Evolutionary conservation across 2,797 vertebrate species (phyloP).

Genomic region (Danio aesculapii): DNA sequence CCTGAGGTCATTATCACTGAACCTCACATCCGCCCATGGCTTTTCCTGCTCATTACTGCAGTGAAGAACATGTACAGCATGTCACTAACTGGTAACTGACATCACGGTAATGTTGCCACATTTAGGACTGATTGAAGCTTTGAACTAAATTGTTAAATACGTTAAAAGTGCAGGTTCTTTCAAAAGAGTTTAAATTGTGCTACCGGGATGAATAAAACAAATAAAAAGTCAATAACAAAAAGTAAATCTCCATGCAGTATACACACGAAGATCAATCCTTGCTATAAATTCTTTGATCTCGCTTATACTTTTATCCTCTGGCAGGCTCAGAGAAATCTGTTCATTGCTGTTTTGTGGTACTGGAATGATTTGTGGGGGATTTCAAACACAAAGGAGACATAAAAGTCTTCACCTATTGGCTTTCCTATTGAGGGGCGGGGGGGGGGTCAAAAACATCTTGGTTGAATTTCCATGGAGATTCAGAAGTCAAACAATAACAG

Average conservation of each 20-base stretch:
- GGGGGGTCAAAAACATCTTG: constrained; percentile 30
- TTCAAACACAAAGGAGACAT: constrained; percentile 44
- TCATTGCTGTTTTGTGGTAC: constrained; percentile 31
- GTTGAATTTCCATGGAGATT: constrained; percentile 41
- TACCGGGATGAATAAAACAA: constrained; percentile 1
- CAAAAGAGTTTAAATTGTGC: constrained; percentile 8
- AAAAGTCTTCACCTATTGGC: constrained; percentile 34
- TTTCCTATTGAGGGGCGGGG: constrained; percentile 22
- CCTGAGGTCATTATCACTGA: constrained; percentile 4
- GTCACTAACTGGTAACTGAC: not conserved
- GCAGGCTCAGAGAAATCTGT: constrained; percentile 35
- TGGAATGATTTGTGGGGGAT: constrained; percentile 41
- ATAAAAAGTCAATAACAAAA: constrained; percentile 43
- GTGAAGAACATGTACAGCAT: not conserved
- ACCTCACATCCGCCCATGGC: not conserved
- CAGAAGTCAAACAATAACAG: constrained; percentile 33
- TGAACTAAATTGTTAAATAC: constrained; percentile 10
- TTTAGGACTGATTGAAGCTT: not conserved
- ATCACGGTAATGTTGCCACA: not conserved
- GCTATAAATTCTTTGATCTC: constrained; percentile 36
- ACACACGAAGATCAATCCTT: constrained; percentile 22
- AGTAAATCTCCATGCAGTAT: constrained; percentile 22
- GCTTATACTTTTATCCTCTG: constrained; percentile 31
- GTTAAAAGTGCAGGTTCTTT: not conserved
- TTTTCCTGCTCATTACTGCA: constrained; percentile 25